phyloP scores from a whole-genome alignment of 2,888 invertebrate species.

The Cremastobaeus sp. region DNA sequence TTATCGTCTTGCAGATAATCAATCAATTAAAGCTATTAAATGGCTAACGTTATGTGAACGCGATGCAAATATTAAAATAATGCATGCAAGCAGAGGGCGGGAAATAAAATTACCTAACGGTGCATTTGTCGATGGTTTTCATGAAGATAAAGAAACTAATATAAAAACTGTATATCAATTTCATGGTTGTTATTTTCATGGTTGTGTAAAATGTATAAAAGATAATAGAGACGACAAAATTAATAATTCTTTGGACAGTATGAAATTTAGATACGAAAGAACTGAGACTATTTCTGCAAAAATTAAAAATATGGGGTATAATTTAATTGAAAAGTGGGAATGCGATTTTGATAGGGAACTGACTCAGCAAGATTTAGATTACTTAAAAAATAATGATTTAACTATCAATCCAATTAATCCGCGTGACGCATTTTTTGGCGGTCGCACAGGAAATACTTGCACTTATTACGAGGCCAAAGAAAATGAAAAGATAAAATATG shows the following conservation, averaged over 20 bases:
- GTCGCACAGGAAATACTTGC: background rate
- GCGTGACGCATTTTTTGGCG: background rate
- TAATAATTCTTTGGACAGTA: slow-evolving; percentile 2
- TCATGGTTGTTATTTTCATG: slow-evolving; percentile 17
- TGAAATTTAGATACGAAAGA: slow-evolving; percentile 15
- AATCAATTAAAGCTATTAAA: slow-evolving; percentile 9
- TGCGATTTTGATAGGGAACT: slow-evolving; percentile 18
- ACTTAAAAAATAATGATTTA: background rate
- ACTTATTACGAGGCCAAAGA: background rate
- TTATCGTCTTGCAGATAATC: slow-evolving; percentile 1
- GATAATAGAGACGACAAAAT: background rate
- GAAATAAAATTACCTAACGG: slow-evolving; percentile 23
- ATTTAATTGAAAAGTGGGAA: slow-evolving; percentile 27
- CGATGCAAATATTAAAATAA: background rate
- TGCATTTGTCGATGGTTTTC: slow-evolving; percentile 11
- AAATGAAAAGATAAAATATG: background rate
- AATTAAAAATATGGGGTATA: slow-evolving; percentile 11
- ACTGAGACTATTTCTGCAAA: slow-evolving; percentile 9
- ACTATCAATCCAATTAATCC: background rate
- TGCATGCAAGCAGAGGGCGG: slow-evolving; percentile 11
- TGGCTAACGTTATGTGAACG: background rate
- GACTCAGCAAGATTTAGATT: background rate
- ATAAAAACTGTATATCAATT: slow-evolving; percentile 8
- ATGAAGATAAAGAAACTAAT: background rate
- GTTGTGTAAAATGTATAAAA: slow-evolving; percentile 4